A percentile compares a stretch with the other conserved stretches of the same genome.
These are phyloP conservation scores for Anoplolepis gracilipes DNA, from an alignment of 1,140 invertebrate species.

Conservation along the genomic window DNA sequence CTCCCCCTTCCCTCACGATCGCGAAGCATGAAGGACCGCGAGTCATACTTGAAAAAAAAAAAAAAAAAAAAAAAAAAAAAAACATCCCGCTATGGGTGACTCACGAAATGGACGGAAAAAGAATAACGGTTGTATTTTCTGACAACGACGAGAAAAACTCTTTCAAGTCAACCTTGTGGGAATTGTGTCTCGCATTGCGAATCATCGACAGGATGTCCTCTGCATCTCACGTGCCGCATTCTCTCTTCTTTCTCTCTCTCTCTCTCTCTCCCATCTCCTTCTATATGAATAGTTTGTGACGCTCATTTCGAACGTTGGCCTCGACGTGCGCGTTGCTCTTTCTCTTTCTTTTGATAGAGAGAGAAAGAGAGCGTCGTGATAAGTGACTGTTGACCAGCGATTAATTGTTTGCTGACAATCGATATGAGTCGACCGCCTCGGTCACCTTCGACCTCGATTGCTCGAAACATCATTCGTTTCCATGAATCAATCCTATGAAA, in stretches of 20 bases:
- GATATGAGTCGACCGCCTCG: slow-evolving; percentile 18
- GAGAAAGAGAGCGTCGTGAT: slow-evolving; percentile 11
- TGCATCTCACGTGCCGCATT: slow-evolving; percentile 23
- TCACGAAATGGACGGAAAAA: slow-evolving; percentile 2
- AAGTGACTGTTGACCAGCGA: slow-evolving; percentile 46
- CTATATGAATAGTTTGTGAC: background rate
- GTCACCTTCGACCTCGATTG: background rate
- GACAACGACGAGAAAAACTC: background rate
- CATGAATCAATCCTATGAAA: background rate
- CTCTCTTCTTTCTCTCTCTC: slow-evolving; percentile 9
- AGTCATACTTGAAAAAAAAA: too few species aligned
- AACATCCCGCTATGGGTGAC: slow-evolving; percentile 1
- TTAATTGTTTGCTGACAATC: slow-evolving; percentile 33
- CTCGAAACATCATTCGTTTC: background rate
- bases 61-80: too few species aligned
- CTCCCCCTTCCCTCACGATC: background rate
- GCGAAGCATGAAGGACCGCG: background rate
- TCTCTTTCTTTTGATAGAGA: background rate
- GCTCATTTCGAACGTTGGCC: background rate
- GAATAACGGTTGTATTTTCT: background rate
- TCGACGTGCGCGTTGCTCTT: background rate
- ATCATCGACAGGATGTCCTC: slow-evolving; percentile 49
- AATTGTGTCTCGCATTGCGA: slow-evolving; percentile 4
- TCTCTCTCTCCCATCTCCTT: background rate
- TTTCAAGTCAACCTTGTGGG: background rate